Evolutionary conservation across 2,797 vertebrate genomes (phyloP), one percentile per base, ranked within the genome.

Genomic region (Chelon auratus): DNA sequence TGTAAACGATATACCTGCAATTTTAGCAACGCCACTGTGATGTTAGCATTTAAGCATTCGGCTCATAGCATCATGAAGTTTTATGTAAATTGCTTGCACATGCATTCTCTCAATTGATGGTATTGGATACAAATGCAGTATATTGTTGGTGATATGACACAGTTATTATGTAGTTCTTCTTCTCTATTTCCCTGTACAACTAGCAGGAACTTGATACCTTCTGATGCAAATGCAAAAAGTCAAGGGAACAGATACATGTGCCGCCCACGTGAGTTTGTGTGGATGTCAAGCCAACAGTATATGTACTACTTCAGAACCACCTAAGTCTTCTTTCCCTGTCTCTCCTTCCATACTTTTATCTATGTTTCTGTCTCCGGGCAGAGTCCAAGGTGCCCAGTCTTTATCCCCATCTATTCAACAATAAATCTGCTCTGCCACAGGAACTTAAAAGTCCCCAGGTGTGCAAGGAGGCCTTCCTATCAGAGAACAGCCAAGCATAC

Each of bases 371-470:
- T 76, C 74, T 79, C 64, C 72, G 59, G 72, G 37, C 59, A 5
- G 55, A 63, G 66, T 83, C 83, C 62, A 69, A 81, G 68, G 75
- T 77, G 80, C 57, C 78, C 40, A 43, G 73, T 79, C 82, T 87
- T 81, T 73, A 85, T 89, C 75, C 85, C 48, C 77, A 83, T 87
- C 84, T 66, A 48, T 77, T 75, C 74, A 78, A 89, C 87, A 83
- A 89, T 89, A 88, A 91, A 90, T 89, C 75, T 88, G 83, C 82
- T 82, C 76, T 80, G 81, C 79, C 85, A 87, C 69, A 63, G 58
- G 61, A 89, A 86, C 81, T 83, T 83, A 84, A 89, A 90, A 64
- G 82, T 90, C 87, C 81, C 87, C 84, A 92, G 91, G 91, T 92
- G 72, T 36, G 55, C 36, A 57, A 82, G 72, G 72, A 83, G 83